Conservation (phyloP, 2,888 invertebrate genomes). For the Conus canariensis region DNA sequence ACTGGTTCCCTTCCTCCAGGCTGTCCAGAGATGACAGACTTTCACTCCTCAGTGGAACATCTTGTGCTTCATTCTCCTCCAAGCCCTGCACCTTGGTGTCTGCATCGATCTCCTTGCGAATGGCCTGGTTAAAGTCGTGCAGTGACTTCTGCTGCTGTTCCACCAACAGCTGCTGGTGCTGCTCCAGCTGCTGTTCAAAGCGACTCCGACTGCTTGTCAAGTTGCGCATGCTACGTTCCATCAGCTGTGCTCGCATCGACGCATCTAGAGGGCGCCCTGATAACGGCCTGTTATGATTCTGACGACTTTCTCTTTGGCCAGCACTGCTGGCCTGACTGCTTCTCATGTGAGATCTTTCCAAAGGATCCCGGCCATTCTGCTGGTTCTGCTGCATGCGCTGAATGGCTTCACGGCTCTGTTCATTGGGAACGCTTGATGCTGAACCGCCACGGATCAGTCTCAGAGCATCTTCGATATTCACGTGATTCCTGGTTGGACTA, state of each 20-base stretch:
- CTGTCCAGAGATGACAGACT: constrained; percentile 41
- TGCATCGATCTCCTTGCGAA: constrained; percentile 67
- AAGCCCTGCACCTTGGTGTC: constrained; percentile 48
- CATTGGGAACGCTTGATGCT: constrained; percentile 42
- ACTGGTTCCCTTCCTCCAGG: constrained; percentile 31
- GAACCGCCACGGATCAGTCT: constrained; percentile 64
- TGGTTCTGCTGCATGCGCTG: constrained; percentile 41
- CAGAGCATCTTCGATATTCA: constrained; percentile 70
- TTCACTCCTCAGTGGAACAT: neutral
- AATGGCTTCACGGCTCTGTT: constrained; percentile 44
- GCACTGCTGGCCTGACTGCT: constrained; percentile 56
- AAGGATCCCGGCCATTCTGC: constrained; percentile 59
- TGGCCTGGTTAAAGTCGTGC: constrained; percentile 69
- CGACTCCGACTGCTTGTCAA: constrained; percentile 69
- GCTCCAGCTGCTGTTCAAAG: constrained; percentile 74
- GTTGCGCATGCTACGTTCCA: constrained; percentile 70
- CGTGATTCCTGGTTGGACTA: constrained; percentile 51
- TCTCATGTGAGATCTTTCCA: constrained; percentile 64
- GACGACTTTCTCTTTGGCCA: constrained; percentile 20
- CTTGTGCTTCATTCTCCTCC: constrained; percentile 17
- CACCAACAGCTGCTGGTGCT: constrained; percentile 69
- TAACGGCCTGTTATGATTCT: constrained; percentile 48
- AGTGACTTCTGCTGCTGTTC: constrained; percentile 71
- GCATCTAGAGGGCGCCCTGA: constrained; percentile 38
- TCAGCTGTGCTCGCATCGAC: constrained; percentile 54